Conservation (phyloP, 2,888 invertebrate genomes). For the Chrysodeixis includens region DNA sequence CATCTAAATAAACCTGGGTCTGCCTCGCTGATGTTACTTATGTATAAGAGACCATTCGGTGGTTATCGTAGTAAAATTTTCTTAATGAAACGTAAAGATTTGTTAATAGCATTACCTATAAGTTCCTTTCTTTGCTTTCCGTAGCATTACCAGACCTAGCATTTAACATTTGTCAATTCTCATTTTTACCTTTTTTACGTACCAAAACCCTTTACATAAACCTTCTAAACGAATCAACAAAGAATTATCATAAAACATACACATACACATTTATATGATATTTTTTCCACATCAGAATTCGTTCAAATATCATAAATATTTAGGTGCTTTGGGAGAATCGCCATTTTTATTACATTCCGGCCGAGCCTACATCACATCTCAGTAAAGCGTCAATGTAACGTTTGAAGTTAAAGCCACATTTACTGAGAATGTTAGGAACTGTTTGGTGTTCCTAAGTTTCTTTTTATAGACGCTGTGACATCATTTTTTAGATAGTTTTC, state of each 20-base stretch:
- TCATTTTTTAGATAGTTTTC: neutral
- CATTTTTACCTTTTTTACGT: no score
- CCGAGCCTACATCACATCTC: conserved; percentile 9
- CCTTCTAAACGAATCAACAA: neutral
- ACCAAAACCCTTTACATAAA: neutral
- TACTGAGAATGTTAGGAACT: conserved; percentile 8
- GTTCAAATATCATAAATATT: conserved; percentile 33
- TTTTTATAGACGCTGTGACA: neutral
- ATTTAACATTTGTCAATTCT: no score
- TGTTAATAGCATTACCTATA: no score
- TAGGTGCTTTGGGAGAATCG: conserved; percentile 16
- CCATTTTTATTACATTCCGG: conserved; percentile 33
- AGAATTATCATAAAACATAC: neutral
- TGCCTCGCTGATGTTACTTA: no score
- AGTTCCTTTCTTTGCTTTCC: no score
- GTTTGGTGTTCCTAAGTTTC: neutral
- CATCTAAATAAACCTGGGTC: no score
- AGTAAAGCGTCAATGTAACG: conserved; percentile 29
- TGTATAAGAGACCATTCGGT: no score
- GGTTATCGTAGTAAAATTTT: no score
- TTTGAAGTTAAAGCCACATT: conserved; percentile 23
- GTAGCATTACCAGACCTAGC: no score
- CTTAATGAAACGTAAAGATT: no score
- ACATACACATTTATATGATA: neutral
- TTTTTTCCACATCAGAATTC: neutral